Evolutionary conservation across 2,113 vertebrate species (phyloP).

Genomic region (Lontra canadensis): DNA sequence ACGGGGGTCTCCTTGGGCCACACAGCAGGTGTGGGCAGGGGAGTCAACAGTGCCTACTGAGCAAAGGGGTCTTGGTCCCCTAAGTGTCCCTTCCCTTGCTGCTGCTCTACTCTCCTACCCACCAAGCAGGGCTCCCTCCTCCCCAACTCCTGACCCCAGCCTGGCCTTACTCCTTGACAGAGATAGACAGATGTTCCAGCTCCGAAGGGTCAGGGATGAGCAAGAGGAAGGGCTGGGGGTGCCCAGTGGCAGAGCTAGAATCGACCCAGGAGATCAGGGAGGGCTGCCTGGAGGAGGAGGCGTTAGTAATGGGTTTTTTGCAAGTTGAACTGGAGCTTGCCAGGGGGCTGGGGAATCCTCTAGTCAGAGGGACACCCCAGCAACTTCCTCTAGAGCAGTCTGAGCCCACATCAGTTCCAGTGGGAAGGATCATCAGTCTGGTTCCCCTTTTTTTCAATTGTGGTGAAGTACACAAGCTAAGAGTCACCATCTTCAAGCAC

Average conservation of each 20-base stretch:
- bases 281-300: neutral
- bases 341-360: neutral
- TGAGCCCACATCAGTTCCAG: neutral
- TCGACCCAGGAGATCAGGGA: neutral
- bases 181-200: neutral
- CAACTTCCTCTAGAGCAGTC: neutral
- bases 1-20: neutral
- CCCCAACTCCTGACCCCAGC: neutral
- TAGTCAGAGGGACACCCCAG: neutral
- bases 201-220: neutral
- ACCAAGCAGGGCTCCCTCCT: neutral
- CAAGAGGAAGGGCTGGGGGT: neutral
- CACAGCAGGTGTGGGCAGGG: neutral
- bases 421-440: neutral
- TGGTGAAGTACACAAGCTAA: neutral
- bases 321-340: neutral
- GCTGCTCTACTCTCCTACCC: neutral
- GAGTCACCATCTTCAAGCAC: neutral
- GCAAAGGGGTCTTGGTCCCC: neutral
- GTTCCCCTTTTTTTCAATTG: neutral
- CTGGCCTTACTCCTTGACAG: neutral
- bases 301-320: neutral
- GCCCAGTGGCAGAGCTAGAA: neutral
- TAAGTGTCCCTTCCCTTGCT: neutral
- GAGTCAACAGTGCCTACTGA: neutral